phyloP scores from a whole-genome alignment of 2,113 vertebrate species.

The Oophaga pumilio region DNA sequence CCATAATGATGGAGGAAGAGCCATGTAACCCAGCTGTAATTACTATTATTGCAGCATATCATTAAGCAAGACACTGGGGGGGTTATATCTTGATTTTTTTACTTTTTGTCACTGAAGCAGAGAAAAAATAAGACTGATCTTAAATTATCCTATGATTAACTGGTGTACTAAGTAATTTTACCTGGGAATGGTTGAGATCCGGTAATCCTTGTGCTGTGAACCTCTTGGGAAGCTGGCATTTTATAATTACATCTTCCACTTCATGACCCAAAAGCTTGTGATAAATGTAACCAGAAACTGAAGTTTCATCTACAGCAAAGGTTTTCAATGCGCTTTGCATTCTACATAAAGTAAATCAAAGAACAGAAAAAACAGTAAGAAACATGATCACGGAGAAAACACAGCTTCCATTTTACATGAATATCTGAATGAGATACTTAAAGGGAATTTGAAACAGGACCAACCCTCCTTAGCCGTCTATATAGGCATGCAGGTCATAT shows the following conservation, averaged over 20 bases:
- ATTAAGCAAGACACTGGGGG: too few relatives aligned
- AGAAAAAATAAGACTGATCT: neutral
- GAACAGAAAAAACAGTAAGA: neutral
- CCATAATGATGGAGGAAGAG: too few relatives aligned
- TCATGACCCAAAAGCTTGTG: conserved; percentile 96
- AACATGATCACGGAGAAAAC: neutral
- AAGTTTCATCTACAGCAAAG: conserved; percentile 96
- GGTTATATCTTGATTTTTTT: too few relatives aligned
- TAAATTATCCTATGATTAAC: neutral
- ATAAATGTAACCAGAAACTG: conserved; percentile 97
- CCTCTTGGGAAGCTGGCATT: conserved; percentile 97
- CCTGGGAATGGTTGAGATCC: conserved; percentile 98
- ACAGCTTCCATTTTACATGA: neutral
- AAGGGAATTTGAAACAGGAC: too few relatives aligned
- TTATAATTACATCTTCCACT: conserved; percentile 98
- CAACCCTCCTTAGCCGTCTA: too few relatives aligned
- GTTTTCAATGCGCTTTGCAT: conserved; percentile 98
- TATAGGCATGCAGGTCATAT: too few relatives aligned
- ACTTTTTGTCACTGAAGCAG: too few relatives aligned
- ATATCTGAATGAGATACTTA: neutral
- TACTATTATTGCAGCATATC: too few relatives aligned
- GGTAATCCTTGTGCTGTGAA: conserved; percentile 97
- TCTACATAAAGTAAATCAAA: conserved; percentile 65
- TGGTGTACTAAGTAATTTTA: conserved; percentile 58
- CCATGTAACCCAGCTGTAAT: too few relatives aligned